These are phyloP conservation scores for Arbacia lixula DNA, from an alignment of 53 echinoderm and acorn worm genomes.

Conservation along the genomic window DNA sequence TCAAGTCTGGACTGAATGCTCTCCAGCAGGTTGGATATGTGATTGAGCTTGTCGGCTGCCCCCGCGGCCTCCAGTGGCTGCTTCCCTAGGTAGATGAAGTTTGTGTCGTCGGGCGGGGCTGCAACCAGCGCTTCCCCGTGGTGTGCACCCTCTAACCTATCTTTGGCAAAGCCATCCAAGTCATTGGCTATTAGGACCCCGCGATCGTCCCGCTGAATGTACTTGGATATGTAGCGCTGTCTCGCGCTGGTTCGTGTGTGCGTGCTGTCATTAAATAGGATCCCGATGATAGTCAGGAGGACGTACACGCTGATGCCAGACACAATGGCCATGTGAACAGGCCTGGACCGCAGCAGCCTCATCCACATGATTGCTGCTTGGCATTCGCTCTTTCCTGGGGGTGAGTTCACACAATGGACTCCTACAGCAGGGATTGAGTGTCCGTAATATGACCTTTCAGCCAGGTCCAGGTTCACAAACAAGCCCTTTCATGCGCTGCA, in stretches of 20 bases:
- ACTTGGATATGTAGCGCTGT: constrained; percentile 5
- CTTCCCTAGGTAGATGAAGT: constrained; percentile 45
- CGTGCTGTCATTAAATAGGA: constrained; percentile 4
- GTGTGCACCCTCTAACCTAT: neutral
- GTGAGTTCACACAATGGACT: constrained; percentile 14
- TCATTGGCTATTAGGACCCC: neutral
- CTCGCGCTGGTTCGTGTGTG: neutral
- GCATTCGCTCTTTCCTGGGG: too few species aligned
- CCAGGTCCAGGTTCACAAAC: constrained; percentile 21
- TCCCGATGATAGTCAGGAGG: constrained; percentile 52
- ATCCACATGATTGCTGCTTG: constrained; percentile 40
- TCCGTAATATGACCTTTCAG: neutral
- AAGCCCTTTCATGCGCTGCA: neutral
- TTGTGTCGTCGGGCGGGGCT: neutral
- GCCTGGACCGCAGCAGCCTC: constrained; percentile 48
- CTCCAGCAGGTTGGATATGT: constrained; percentile 11
- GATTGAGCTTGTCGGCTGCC: constrained; percentile 15
- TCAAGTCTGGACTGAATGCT: constrained; percentile 12
- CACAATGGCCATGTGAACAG: constrained; percentile 59
- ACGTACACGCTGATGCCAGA: constrained; percentile 64
- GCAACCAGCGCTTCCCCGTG: constrained; percentile 6
- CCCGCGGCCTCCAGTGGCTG: neutral
- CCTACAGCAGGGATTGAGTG: neutral
- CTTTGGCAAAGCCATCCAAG: neutral
- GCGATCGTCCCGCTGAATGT: constrained; percentile 14